A percentile compares a stretch with the other conserved stretches of the same genome.
phyloP scores from a whole-genome alignment of 2,888 invertebrate genomes.

The Mythimna vitellina region DNA sequence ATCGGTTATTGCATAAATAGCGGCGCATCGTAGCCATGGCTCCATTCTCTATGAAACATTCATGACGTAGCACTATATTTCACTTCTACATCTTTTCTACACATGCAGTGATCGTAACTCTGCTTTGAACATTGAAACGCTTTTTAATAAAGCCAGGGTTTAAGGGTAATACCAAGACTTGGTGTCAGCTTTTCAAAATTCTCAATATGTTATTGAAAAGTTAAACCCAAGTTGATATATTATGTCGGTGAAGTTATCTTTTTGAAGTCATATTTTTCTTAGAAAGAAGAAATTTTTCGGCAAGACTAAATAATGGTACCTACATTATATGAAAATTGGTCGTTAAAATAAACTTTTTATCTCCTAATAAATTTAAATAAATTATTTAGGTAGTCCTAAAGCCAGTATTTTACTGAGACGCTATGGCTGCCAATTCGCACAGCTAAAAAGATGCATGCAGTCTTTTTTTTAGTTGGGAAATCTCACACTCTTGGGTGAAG shows the following conservation, averaged over 20 bases:
- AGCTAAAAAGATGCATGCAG: too few relatives aligned
- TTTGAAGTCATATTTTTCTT: background rate
- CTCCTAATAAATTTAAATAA: background rate
- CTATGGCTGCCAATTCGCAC: too few relatives aligned
- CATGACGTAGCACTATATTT: slow-evolving; percentile 58
- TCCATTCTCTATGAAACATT: slow-evolving; percentile 66
- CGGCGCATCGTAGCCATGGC: slow-evolving; percentile 48
- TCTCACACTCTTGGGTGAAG: too few relatives aligned
- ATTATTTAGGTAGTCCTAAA: too few relatives aligned
- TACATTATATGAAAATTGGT: background rate
- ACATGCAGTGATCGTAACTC: slow-evolving; percentile 58
- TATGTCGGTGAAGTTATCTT: background rate
- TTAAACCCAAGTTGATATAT: background rate
- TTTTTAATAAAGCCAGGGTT: slow-evolving; percentile 34
- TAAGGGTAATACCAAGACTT: background rate
- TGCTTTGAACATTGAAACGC: slow-evolving; percentile 48
- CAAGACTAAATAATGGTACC: background rate
- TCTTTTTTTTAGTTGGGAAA: too few relatives aligned
- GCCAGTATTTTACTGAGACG: too few relatives aligned
- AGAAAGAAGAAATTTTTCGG: background rate
- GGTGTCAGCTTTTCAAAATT: slow-evolving; percentile 1
- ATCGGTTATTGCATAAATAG: slow-evolving; percentile 66
- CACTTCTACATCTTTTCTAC: slow-evolving; percentile 52
- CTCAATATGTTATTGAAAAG: background rate
- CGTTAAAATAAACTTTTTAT: background rate